Base-by-base conservation (phyloP, 2,113 vertebrate species). In the Brachionichthys hirsutus region DNA sequence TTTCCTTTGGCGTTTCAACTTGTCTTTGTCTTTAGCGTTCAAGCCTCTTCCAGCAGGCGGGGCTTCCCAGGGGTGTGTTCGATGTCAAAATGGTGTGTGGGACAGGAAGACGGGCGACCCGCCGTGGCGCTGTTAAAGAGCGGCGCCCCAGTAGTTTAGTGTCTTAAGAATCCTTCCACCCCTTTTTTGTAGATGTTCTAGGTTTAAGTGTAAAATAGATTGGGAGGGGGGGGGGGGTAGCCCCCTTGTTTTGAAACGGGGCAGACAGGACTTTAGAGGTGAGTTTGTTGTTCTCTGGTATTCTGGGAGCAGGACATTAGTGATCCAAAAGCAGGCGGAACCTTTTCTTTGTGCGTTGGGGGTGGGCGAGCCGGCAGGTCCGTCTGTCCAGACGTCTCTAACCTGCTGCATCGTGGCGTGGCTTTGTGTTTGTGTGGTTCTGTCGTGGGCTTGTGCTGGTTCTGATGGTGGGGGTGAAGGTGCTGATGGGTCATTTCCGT, bases 391-490 rank as follows among this genome's bases (percentile, higher is more conserved):
- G 38, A 20, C 34, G 71, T 51, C n/a, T 76, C 71, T 76, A 67
- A 73, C 13, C 43, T 13, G 40, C 70, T 81, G 65, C 62, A 41
- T 78, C 63, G 85, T 81, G 48, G 75, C 14, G 75, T 83, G 61
- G 54, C 67, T 63, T 69, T 67, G 46, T 53, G 36, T 72, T 64
- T 72, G 62, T 69, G 54, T 79, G 54, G 68, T 77, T 75, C 62
- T 82, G 78, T 81, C 51, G 52, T 70, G 56, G 74, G 72, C 56
- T 71, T 74, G 5, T 75, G 54, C 50, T 58, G 46, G 42, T 70
- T 69, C 18, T 34, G 34, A 9, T 24, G 64, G 59, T 35, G 35
- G 56, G 63, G 65, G 12, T 52, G 18, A 57, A 64, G 22, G 12
- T 45, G 61, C 58, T 24, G 2, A 38, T 19, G 17, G 4, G 4